These are phyloP conservation scores for Stegastes partitus DNA, from an alignment of 2,113 vertebrate genomes.

Conservation along the genomic window DNA sequence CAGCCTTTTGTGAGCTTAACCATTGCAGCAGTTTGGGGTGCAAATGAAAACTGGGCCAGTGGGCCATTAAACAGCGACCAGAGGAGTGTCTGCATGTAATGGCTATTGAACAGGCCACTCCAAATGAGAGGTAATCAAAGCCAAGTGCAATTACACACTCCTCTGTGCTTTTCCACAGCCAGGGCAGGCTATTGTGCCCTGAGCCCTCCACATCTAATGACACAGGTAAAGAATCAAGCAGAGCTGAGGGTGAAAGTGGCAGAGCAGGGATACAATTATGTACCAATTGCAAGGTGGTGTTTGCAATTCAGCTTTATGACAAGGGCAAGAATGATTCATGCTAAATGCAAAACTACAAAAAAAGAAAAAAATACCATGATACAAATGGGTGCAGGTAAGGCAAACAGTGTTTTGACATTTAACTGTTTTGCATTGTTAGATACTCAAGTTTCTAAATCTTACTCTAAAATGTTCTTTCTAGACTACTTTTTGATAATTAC, in stretches of 20 bases:
- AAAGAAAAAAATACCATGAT: background rate
- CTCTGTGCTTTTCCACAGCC: conserved; percentile 69
- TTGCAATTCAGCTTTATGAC: conserved; percentile 58
- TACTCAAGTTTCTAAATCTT: no score
- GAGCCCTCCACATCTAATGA: conserved; percentile 76
- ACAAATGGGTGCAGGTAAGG: no score
- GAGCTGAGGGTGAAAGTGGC: conserved; percentile 49
- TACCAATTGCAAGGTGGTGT: conserved; percentile 55
- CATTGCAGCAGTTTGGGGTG: conserved; percentile 48
- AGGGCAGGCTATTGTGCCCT: conserved; percentile 71
- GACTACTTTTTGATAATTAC: no score
- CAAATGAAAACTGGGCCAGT: conserved; percentile 64
- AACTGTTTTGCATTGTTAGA: no score
- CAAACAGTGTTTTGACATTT: no score
- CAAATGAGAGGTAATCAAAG: conserved; percentile 83
- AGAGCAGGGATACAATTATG: conserved; percentile 72
- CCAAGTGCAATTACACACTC: conserved; percentile 80
- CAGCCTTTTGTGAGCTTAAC: conserved; percentile 60
- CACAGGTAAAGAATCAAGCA: conserved; percentile 74
- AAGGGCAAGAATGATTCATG: conserved; percentile 58
- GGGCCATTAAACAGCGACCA: conserved; percentile 68
- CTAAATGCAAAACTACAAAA: background rate
- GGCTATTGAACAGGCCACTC: conserved; percentile 81
- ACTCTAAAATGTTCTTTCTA: no score
- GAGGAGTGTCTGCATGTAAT: conserved; percentile 78